A percentile compares a stretch with the other conserved stretches of the same genome.
Evolutionary conservation across 1,140 invertebrate species (phyloP).

Genomic region (Nebria ingens): DNA sequence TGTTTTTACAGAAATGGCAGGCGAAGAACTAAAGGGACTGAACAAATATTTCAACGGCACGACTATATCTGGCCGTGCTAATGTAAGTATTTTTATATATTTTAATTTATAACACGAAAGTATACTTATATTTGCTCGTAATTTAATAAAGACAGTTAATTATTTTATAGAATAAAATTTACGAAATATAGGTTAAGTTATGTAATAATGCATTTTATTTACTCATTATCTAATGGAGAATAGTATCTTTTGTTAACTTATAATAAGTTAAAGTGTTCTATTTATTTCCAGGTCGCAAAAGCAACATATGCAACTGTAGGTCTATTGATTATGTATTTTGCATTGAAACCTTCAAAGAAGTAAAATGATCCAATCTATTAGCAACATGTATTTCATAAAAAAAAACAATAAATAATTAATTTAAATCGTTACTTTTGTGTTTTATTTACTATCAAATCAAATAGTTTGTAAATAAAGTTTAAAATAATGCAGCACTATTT

Average conservation of each 20-base stretch:
- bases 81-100: conserved; percentile 47
- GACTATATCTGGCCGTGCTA: conserved; percentile 50
- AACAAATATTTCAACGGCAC: conserved; percentile 51
- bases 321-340: conserved; percentile 43
- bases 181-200: background rate
- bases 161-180: background rate
- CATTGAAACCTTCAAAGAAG: conserved; percentile 47
- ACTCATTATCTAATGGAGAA: too few species aligned
- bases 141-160: background rate
- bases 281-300: conserved; percentile 45
- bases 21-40: conserved; percentile 46
- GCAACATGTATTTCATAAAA: conserved; percentile 5
- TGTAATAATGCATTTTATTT: too few species aligned
- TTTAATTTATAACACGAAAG: conserved; percentile 25
- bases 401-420: background rate
- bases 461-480: too few species aligned
- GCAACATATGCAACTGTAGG: conserved; percentile 49
- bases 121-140: background rate
- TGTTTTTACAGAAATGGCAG: conserved; percentile 41
- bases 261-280: too few species aligned
- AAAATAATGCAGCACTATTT: too few species aligned
- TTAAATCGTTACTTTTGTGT: background rate
- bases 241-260: too few species aligned
- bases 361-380: conserved; percentile 17
- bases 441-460: background rate